Evolutionary conservation across 92 coral and sea anemone genomes (phyloP).

Genomic region (Bergia puertoricense): DNA sequence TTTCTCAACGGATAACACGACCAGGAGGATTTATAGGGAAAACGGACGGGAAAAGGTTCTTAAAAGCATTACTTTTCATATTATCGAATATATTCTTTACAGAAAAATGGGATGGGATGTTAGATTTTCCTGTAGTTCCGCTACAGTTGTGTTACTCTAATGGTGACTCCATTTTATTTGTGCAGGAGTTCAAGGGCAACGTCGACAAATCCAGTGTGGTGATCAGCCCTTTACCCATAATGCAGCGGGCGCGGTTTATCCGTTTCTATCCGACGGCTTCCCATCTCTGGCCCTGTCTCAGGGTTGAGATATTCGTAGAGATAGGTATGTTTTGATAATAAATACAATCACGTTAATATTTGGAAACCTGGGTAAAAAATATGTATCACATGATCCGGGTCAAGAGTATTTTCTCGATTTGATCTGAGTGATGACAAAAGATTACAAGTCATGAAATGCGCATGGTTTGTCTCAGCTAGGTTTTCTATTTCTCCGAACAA

Average conservation of each 20-base stretch:
- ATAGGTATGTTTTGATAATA: background rate
- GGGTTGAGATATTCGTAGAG: slow-evolving; percentile 66
- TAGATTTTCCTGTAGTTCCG: background rate
- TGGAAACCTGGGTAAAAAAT: background rate
- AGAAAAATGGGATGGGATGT: background rate
- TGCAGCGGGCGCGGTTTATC: slow-evolving; percentile 50
- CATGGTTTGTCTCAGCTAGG: background rate
- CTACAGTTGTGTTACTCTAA: too few species aligned
- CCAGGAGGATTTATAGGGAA: slow-evolving; percentile 33
- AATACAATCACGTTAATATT: background rate
- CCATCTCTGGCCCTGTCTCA: slow-evolving; percentile 55
- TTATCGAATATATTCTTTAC: too few species aligned
- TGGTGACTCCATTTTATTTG: background rate
- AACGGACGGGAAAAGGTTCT: slow-evolving; percentile 33
- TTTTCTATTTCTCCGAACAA: too few species aligned
- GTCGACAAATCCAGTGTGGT: slow-evolving; percentile 43
- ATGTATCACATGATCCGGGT: background rate
- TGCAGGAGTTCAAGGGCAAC: slow-evolving; percentile 64
- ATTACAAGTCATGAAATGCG: too few species aligned
- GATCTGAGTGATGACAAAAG: background rate
- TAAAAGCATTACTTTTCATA: background rate
- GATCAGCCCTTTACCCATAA: slow-evolving; percentile 25
- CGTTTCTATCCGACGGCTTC: slow-evolving; percentile 54
- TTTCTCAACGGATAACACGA: slow-evolving; percentile 48
- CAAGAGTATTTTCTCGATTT: background rate